Evolutionary conservation across 2,888 invertebrate genomes (phyloP).

Genomic region (Drepanosiphum platanoidis): DNA sequence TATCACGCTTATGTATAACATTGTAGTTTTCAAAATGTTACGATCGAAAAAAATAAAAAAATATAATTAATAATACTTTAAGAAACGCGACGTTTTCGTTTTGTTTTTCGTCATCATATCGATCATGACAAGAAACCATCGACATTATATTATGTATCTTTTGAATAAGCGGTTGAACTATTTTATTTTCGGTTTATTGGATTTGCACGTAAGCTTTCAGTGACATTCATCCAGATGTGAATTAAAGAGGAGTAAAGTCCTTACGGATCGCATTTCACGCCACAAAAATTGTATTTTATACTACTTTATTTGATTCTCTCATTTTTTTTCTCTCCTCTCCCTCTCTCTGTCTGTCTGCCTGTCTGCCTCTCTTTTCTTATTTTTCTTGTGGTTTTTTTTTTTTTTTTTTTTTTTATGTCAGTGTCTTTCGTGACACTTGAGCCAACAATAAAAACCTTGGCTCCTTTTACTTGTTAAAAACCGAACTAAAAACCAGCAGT

Average conservation of each 20-base stretch:
- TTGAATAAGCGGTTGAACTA: constrained; percentile 35
- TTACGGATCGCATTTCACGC: constrained; percentile 34
- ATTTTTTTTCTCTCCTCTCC: not conserved
- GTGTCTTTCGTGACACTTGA: constrained; percentile 42
- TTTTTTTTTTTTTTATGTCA: constrained; percentile 10
- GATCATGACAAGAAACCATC: not conserved
- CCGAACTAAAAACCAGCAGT: constrained; percentile 33
- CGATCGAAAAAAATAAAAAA: too few species aligned
- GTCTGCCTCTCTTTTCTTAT: too few species aligned
- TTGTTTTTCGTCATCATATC: not conserved
- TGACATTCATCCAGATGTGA: constrained; percentile 36
- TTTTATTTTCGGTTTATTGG: constrained; percentile 35
- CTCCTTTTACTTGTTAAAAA: constrained; percentile 50
- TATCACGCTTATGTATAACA: too few species aligned
- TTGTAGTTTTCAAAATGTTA: too few species aligned
- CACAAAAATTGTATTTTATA: constrained; percentile 41
- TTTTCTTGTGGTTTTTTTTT: not conserved
- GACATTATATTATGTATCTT: not conserved
- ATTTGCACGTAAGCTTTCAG: constrained; percentile 17
- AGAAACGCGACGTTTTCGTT: not conserved
- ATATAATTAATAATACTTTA: too few species aligned
- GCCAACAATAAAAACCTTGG: constrained; percentile 31
- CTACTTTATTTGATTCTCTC: constrained; percentile 39
- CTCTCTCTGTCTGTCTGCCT: too few species aligned
- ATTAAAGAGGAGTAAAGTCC: constrained; percentile 43